A percentile compares a stretch with the other conserved stretches of the same genome.
These are phyloP conservation scores for Ochropacha duplaris DNA, from an alignment of 2,888 invertebrate genomes.

Conservation along the genomic window DNA sequence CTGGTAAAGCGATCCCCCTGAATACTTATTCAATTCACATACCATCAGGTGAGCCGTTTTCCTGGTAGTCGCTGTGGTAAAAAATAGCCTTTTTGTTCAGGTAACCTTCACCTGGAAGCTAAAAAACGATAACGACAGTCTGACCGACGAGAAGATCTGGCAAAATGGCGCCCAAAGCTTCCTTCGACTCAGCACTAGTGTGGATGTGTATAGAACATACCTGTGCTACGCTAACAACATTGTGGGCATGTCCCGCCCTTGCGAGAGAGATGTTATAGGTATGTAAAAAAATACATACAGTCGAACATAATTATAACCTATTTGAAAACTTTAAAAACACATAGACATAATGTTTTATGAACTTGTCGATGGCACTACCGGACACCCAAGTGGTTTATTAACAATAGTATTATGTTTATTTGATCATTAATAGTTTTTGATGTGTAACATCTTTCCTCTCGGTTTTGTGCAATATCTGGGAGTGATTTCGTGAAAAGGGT, in stretches of 20 bases:
- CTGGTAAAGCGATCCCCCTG: too few relatives aligned
- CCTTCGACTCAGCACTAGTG: conserved; percentile 74
- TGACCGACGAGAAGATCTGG: conserved; percentile 83
- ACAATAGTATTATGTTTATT: too few relatives aligned
- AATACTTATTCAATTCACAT: too few relatives aligned
- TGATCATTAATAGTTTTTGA: neutral
- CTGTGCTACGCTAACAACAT: conserved; percentile 93
- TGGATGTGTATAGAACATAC: conserved; percentile 87
- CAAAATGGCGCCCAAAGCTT: conserved; percentile 68
- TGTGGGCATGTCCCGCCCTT: conserved; percentile 86
- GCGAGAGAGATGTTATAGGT: conserved; percentile 88
- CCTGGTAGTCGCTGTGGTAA: too few relatives aligned
- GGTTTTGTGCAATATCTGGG: too few relatives aligned
- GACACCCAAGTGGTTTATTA: neutral
- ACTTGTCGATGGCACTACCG: neutral
- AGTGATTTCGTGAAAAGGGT: too few relatives aligned
- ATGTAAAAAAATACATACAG: too few relatives aligned
- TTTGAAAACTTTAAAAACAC: too few relatives aligned
- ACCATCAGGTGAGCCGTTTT: too few relatives aligned
- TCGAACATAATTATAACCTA: too few relatives aligned
- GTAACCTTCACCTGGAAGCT: conserved; percentile 92
- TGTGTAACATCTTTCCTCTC: too few relatives aligned
- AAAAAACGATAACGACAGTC: conserved; percentile 91
- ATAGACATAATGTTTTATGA: neutral
- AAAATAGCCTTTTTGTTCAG: too few relatives aligned